Evolutionary conservation across 1,140 invertebrate genomes (phyloP).

Genomic region (Pseudomyrmex gracilis): DNA sequence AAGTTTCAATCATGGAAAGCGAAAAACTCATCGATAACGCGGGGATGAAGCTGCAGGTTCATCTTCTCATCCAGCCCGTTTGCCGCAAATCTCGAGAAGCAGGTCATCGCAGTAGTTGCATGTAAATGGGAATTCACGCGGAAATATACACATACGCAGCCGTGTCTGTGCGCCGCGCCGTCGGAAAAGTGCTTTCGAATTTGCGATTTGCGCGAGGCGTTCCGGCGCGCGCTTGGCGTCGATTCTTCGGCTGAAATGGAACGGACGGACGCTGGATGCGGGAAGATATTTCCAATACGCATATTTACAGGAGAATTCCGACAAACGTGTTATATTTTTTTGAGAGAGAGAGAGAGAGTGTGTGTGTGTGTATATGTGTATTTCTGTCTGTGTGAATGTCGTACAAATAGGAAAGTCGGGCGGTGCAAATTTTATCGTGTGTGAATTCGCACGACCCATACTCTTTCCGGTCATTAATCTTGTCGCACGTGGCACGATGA

Average conservation of each 20-base stretch:
- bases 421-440: slow-evolving; percentile 76
- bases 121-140: slow-evolving; percentile 42
- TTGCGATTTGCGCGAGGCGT: slow-evolving; percentile 65
- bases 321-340: slow-evolving; percentile 69
- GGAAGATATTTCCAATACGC: slow-evolving; percentile 63
- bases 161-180: slow-evolving; percentile 32
- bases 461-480: slow-evolving; percentile 76
- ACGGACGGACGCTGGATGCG: slow-evolving; percentile 38
- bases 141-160: slow-evolving; percentile 44
- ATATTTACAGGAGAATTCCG: slow-evolving; percentile 58
- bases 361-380: slow-evolving; percentile 1
- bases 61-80: slow-evolving; percentile 44
- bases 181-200: slow-evolving; percentile 65
- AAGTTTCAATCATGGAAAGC: slow-evolving; percentile 48
- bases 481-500: slow-evolving; percentile 60
- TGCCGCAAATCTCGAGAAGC: slow-evolving; percentile 55
- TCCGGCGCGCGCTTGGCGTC: slow-evolving; percentile 3
- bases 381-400: neutral
- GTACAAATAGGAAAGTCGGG: slow-evolving; percentile 54
- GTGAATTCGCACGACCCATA: slow-evolving; percentile 68
- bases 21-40: slow-evolving; percentile 51
- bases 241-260: slow-evolving; percentile 65
- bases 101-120: slow-evolving; percentile 6
- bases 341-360: slow-evolving; percentile 16
- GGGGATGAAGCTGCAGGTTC: slow-evolving; percentile 52